Percentiles rank a stretch among this genome's conserved stretches.
Evolutionary conservation across 2,888 invertebrate species (phyloP).

Genomic region (Harpagoxenus sublaevis): DNA sequence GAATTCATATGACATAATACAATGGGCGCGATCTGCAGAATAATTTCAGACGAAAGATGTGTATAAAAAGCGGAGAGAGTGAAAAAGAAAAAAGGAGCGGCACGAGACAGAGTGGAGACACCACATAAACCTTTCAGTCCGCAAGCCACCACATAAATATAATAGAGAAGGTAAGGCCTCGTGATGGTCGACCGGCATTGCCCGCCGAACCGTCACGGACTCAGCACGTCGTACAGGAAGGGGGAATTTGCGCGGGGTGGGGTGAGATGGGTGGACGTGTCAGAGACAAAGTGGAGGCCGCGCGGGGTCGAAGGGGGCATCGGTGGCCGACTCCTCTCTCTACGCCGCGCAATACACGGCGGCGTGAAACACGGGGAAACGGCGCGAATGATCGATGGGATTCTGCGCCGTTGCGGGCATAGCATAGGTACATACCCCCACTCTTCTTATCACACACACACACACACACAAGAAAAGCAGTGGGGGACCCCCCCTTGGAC

Average conservation of each 20-base stretch:
- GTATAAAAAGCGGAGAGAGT: slow-evolving; percentile 36
- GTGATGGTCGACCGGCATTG: slow-evolving; percentile 85
- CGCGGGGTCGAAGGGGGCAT: slow-evolving; percentile 65
- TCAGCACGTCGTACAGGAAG: slow-evolving; percentile 74
- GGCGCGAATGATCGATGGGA: slow-evolving; percentile 86
- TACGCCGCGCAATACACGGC: slow-evolving; percentile 82
- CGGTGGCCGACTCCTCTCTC: slow-evolving; percentile 72
- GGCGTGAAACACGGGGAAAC: slow-evolving; percentile 84
- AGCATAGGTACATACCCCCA: slow-evolving; percentile 85
- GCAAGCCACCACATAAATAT: slow-evolving; percentile 86
- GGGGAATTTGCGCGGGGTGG: slow-evolving; percentile 77
- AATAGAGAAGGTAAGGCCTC: slow-evolving; percentile 85
- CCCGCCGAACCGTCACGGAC: slow-evolving; percentile 84
- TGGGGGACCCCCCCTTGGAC: slow-evolving; percentile 61
- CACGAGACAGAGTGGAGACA: slow-evolving; percentile 77
- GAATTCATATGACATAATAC: slow-evolving; percentile 16
- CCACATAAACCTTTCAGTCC: slow-evolving; percentile 83
- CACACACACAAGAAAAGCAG: slow-evolving; percentile 48
- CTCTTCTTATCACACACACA: slow-evolving; percentile 68
- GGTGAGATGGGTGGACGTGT: slow-evolving; percentile 78
- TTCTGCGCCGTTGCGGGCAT: slow-evolving; percentile 85
- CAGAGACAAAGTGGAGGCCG: slow-evolving; percentile 74
- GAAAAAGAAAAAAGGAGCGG: slow-evolving; percentile 61
- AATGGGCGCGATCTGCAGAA: neutral
- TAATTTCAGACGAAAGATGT: slow-evolving; percentile 16